Evolutionary conservation across 2,888 invertebrate genomes (phyloP).

Genomic region (Quadroppia sp.): DNA sequence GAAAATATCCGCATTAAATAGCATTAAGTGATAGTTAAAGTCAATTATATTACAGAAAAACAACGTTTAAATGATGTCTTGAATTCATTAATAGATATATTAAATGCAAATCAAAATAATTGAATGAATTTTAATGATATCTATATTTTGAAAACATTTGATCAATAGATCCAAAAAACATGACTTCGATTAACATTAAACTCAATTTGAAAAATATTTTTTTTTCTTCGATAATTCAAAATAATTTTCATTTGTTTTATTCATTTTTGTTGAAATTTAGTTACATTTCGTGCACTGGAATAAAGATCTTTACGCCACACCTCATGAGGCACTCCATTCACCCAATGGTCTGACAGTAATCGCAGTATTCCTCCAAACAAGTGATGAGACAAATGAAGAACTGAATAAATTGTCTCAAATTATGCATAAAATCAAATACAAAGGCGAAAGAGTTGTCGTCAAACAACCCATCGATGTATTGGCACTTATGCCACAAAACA

Average conservation of each 20-base stretch:
- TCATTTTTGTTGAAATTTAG: not conserved
- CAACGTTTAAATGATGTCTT: no score
- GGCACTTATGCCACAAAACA: constrained; percentile 37
- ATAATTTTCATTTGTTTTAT: not conserved
- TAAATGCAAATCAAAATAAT: no score
- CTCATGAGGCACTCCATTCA: constrained; percentile 21
- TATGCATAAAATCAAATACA: constrained; percentile 16
- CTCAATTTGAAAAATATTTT: no score
- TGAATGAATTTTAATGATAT: no score
- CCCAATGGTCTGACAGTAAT: constrained; percentile 40
- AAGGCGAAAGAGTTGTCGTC: constrained; percentile 12
- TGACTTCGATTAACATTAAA: no score
- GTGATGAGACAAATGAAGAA: constrained; percentile 35
- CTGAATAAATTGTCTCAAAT: constrained; percentile 11
- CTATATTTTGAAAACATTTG: no score
- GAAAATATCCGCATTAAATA: no score
- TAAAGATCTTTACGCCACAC: constrained; percentile 12
- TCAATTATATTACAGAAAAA: no score
- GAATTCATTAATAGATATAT: no score
- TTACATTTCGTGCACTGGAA: constrained; percentile 43
- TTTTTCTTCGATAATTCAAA: no score
- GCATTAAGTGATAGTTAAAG: no score
- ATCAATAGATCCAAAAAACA: no score
- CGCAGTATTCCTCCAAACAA: constrained; percentile 36
- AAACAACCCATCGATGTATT: constrained; percentile 31